phyloP scores from a whole-genome alignment of 2,888 invertebrate species.

The Habrosyne pyritoides region DNA sequence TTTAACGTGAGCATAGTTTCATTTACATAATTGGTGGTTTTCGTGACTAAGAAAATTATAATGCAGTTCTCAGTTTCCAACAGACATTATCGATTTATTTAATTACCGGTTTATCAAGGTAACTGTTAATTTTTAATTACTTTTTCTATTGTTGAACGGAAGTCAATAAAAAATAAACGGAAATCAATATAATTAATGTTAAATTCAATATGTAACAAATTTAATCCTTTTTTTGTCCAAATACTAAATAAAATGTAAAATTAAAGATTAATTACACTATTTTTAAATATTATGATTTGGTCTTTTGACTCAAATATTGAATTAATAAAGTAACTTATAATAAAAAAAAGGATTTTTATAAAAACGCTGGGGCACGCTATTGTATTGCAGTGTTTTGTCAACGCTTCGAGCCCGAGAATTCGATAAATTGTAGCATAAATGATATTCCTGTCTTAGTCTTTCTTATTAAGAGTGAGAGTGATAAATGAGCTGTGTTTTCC shows the following conservation, averaged over 20 bases:
- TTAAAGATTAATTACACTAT: no score
- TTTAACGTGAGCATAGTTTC: slow-evolving; percentile 12
- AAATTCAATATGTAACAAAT: background rate
- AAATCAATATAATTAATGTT: background rate
- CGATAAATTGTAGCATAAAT: background rate
- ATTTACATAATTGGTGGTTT: background rate
- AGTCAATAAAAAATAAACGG: background rate
- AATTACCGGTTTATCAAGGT: background rate
- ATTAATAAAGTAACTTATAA: no score
- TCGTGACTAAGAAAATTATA: background rate
- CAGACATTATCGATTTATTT: background rate
- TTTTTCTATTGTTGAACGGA: background rate
- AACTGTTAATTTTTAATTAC: background rate
- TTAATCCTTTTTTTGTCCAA: no score
- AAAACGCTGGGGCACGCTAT: background rate
- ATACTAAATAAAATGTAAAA: background rate
- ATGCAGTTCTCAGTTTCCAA: background rate
- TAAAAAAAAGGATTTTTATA: no score
- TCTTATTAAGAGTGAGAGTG: background rate
- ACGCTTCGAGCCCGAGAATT: background rate
- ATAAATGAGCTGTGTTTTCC: no score
- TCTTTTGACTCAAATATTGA: no score
- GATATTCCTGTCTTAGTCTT: background rate
- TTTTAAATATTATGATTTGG: no score
- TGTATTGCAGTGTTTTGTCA: background rate